These are phyloP conservation scores for Drosophila algonquin DNA, from an alignment of 2,888 invertebrate species.

Conservation along the genomic window DNA sequence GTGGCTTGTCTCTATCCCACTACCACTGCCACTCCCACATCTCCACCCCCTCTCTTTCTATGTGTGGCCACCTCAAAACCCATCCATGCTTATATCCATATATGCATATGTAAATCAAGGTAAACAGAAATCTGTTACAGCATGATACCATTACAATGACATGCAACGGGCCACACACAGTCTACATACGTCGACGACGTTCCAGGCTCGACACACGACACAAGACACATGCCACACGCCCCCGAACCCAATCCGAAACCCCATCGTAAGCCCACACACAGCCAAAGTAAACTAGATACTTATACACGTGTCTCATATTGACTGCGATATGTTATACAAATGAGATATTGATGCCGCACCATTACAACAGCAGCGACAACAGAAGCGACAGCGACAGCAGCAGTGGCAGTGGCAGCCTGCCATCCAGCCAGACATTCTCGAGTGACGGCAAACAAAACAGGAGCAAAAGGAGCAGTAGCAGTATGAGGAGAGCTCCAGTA, in stretches of 20 bases:
- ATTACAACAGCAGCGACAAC: constrained; percentile 40
- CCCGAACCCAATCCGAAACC: background rate
- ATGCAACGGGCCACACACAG: constrained; percentile 54
- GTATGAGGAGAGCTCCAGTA: background rate
- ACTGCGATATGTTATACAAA: constrained; percentile 74
- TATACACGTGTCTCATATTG: constrained; percentile 73
- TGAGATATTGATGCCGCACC: constrained; percentile 71
- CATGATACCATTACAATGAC: constrained; percentile 73
- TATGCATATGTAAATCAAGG: constrained; percentile 75
- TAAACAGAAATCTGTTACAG: constrained; percentile 76
- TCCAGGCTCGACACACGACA: background rate
- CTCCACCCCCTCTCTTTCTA: background rate
- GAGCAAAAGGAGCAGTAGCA: constrained; percentile 9
- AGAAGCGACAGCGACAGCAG: constrained; percentile 24
- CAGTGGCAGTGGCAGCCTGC: constrained; percentile 16
- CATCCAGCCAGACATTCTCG: constrained; percentile 30
- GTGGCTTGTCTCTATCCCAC: constrained; percentile 48
- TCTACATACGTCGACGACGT: constrained; percentile 1
- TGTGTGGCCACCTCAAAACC: background rate
- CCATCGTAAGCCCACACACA: constrained; percentile 10
- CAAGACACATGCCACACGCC: constrained; percentile 15
- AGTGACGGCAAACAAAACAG: constrained; percentile 46
- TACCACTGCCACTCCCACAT: no score
- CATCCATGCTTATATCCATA: background rate
- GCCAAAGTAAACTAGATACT: constrained; percentile 57